Evolutionary conservation across 2,888 invertebrate species (phyloP), one percentile per base, ranked within the genome.

Genomic region (Plutella xylostella): DNA sequence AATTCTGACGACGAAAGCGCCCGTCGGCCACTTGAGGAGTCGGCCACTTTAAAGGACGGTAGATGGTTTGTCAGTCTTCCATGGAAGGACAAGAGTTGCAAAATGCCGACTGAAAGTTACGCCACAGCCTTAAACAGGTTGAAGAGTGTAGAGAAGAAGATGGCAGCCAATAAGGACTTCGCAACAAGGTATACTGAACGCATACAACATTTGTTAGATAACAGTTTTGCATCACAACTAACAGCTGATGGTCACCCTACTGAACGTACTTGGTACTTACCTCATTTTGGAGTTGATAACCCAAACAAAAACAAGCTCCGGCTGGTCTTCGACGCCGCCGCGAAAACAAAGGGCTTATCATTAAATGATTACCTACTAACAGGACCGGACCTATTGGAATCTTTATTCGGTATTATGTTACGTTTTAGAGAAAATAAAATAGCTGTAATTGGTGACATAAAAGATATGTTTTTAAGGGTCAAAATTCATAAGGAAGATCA

Each of bases 251-350:
- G n/a, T n/a, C n/a, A n/a, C n/a, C n/a, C n/a, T n/a, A n/a, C n/a
- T n/a, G n/a, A n/a, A n/a, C n/a, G n/a, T n/a, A n/a, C n/a, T n/a
- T 45, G 42, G 45, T 42, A 45, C 20, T 31, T 42, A 31, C 45
- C 45, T 2, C 45, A 45, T 15, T 45, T 45, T 37, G 42, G 42
- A 2, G 45, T 46, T 12, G 38, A 46, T 6, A 46, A 46, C 20
- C 38, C 31, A 11, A 46, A 46, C 22, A 39, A 46, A 39, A 46
- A 45, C n/a, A n/a, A 45, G 18, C 12, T 60, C 6, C 50, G 64
- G 22, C 34, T 63, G 4, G 63, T 65, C 1, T 61, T 54, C 37
- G 64, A 67, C 48, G 65, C 65, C 4, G 63, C 63, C 1, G 63
- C 60, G 3, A 55, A 48, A 18, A 50, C 46, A 12, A 22, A 55